Conservation (phyloP, 2,797 vertebrate species). For the Pangasius macronema region DNA sequence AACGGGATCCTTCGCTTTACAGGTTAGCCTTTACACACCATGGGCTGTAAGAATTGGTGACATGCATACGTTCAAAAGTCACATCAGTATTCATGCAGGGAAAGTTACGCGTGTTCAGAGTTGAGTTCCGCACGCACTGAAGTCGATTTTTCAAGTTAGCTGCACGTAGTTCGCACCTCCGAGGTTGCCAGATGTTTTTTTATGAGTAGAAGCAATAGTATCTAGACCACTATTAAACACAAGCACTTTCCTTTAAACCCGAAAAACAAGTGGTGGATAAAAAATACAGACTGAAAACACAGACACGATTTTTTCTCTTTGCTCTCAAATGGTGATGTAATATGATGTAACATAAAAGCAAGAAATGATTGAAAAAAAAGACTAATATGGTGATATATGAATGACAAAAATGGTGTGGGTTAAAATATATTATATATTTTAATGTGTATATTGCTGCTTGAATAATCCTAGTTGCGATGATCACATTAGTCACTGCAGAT, state of each 20-base stretch:
- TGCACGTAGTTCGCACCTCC: not conserved
- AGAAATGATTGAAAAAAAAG: not conserved
- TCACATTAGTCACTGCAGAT: not conserved
- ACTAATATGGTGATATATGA: not conserved
- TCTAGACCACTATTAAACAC: not conserved
- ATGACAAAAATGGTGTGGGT: not conserved
- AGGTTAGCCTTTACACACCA: slow-evolving; percentile 69
- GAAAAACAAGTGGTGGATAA: not conserved
- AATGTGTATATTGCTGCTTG: not conserved
- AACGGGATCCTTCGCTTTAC: slow-evolving; percentile 89
- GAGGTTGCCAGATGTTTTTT: not conserved
- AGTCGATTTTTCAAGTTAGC: not conserved
- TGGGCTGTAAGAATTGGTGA: not conserved
- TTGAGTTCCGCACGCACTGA: not conserved
- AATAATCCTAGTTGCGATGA: not conserved
- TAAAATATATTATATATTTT: not conserved
- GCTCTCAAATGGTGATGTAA: no score
- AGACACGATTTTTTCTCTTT: not conserved
- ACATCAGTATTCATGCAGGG: not conserved
- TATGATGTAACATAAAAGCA: not conserved
- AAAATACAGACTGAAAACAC: not conserved
- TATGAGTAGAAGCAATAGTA: not conserved
- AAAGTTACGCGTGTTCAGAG: not conserved
- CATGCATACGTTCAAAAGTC: not conserved
- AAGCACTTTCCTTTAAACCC: not conserved